A percentile compares a stretch with the other conserved stretches of the same genome.
These are phyloP conservation scores for Alloplasta piceator DNA, from an alignment of 2,888 invertebrate species.

Conservation along the genomic window DNA sequence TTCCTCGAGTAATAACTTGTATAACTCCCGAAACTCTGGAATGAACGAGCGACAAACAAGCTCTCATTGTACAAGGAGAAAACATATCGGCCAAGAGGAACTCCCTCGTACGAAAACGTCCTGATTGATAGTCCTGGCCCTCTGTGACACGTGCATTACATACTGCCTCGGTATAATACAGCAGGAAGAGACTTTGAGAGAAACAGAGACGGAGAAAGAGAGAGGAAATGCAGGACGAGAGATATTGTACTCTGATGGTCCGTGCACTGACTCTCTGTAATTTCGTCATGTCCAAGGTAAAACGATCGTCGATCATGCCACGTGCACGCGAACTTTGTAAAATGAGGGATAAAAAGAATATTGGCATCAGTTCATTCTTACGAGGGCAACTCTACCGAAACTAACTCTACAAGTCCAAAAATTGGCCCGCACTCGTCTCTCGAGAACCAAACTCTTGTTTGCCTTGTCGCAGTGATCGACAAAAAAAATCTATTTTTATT, in stretches of 20 bases:
- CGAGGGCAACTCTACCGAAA: too few species aligned
- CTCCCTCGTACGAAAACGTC: constrained; percentile 43
- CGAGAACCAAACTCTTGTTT: too few species aligned
- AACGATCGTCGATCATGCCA: constrained; percentile 52
- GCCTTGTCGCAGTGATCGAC: too few species aligned
- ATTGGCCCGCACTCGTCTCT: too few species aligned
- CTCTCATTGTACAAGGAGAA: constrained; percentile 64
- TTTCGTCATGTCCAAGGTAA: constrained; percentile 65
- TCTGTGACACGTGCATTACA: constrained; percentile 75
- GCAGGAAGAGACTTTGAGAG: neutral
- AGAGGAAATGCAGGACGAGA: constrained; percentile 14
- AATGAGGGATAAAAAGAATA: constrained; percentile 23
- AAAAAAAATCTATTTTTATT: too few species aligned
- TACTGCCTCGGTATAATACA: constrained; percentile 57
- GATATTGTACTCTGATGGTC: constrained; percentile 15
- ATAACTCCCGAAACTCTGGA: neutral
- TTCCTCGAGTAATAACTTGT: neutral
- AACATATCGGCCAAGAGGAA: constrained; percentile 60
- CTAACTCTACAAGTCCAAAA: too few species aligned
- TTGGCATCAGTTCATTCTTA: too few species aligned
- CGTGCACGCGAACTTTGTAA: constrained; percentile 15
- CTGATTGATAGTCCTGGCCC: constrained; percentile 72
- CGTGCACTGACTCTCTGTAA: constrained; percentile 62
- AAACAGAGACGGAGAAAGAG: constrained; percentile 5
- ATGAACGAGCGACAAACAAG: constrained; percentile 53